Evolutionary conservation across 2,888 invertebrate species (phyloP).

Genomic region (Yponomeuta malinellus): DNA sequence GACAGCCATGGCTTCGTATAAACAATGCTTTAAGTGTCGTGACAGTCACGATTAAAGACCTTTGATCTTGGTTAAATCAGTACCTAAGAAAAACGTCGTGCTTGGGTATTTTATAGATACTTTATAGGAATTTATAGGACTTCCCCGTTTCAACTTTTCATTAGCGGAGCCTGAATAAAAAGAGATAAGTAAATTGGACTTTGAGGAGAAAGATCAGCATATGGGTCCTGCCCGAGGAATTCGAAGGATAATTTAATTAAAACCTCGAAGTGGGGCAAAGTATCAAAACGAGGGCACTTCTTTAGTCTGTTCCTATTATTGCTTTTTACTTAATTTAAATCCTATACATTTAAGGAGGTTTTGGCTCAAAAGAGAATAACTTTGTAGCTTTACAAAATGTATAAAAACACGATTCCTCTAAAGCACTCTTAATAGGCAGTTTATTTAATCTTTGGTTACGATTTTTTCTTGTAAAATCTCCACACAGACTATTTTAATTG

Average conservation of each 20-base stretch:
- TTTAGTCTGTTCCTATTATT: background rate
- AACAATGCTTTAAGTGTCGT: background rate
- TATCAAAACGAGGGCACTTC: background rate
- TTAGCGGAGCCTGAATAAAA: conserved; percentile 34
- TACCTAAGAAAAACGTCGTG: background rate
- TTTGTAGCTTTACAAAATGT: too few relatives aligned
- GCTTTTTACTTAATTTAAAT: background rate
- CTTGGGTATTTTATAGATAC: conserved; percentile 35
- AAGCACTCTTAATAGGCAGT: too few relatives aligned
- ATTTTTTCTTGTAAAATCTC: too few relatives aligned
- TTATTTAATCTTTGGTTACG: too few relatives aligned
- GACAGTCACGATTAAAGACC: background rate
- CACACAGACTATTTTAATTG: too few relatives aligned
- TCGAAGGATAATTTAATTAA: conserved; percentile 43
- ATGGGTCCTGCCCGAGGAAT: conserved; percentile 4
- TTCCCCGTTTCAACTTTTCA: conserved; percentile 46
- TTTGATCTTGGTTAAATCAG: background rate
- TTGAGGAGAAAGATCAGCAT: conserved; percentile 44
- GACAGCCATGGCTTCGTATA: too few relatives aligned
- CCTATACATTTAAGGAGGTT: background rate
- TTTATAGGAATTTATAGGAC: conserved; percentile 31
- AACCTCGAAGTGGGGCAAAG: conserved; percentile 8
- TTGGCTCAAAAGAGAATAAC: too few relatives aligned
- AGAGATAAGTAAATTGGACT: conserved; percentile 48
- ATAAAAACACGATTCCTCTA: too few relatives aligned